Percentiles rank a stretch among this genome's conserved stretches.
These are phyloP conservation scores for Etheostoma nigrum DNA, from an alignment of 2,797 vertebrate species.

Conservation along the genomic window DNA sequence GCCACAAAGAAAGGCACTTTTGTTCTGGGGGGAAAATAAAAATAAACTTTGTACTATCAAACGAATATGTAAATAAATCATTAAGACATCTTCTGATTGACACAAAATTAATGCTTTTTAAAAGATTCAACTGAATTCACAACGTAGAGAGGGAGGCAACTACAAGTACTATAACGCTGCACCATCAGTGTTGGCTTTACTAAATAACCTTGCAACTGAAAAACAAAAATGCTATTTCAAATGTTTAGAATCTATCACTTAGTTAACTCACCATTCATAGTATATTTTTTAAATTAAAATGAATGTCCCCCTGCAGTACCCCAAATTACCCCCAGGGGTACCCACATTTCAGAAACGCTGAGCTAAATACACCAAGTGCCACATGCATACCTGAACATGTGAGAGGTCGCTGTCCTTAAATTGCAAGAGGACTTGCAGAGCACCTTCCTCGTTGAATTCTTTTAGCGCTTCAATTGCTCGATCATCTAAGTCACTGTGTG, in stretches of 20 bases:
- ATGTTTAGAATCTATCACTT: too few relatives aligned
- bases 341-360: too few relatives aligned
- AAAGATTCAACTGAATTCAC: too few relatives aligned
- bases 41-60: neutral
- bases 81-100: neutral
- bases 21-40: conserved; percentile 88
- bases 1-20: conserved; percentile 99
- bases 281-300: too few relatives aligned
- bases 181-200: too few relatives aligned
- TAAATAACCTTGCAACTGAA: too few relatives aligned
- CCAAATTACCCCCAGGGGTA: too few relatives aligned
- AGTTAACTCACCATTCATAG: too few relatives aligned
- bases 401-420: conserved; percentile 99
- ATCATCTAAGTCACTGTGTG: conserved; percentile 99
- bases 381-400: conserved; percentile 94
- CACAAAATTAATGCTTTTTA: neutral
- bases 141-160: too few relatives aligned
- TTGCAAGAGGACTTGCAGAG: conserved; percentile 97
- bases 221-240: too few relatives aligned
- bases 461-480: conserved; percentile 99
- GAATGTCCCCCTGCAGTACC: too few relatives aligned
- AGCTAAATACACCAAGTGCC: neutral
- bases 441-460: conserved; percentile 99
- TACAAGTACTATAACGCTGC: too few relatives aligned
- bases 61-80: conserved; percentile 1